Evolutionary conservation across 2,797 vertebrate species (phyloP).

Genomic region (Geotrypetes seraphini): DNA sequence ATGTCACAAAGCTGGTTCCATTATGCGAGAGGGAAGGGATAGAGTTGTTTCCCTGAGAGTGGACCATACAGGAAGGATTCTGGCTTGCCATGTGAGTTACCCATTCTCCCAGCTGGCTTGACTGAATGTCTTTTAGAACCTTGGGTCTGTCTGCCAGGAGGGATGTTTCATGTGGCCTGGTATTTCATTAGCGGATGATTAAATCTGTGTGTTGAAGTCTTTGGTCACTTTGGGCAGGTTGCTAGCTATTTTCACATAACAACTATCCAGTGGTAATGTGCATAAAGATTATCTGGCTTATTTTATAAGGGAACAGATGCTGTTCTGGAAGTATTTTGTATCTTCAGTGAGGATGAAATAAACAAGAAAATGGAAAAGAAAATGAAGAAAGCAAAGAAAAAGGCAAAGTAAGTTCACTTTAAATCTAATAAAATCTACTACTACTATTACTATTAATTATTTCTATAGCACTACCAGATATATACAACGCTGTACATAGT

Average conservation of each 20-base stretch:
- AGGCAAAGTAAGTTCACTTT: constrained; percentile 69
- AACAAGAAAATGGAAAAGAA: constrained; percentile 76
- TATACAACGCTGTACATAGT: too few species aligned
- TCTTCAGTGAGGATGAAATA: constrained; percentile 74
- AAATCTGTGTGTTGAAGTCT: too few species aligned
- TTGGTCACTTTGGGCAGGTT: too few species aligned
- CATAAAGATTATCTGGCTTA: too few species aligned
- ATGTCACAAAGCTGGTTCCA: constrained; percentile 76
- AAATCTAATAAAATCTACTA: too few species aligned
- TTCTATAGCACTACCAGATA: too few species aligned
- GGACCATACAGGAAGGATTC: constrained; percentile 63
- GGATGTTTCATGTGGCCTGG: background rate
- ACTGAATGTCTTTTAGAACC: background rate
- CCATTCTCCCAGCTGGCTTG: fast-evolving
- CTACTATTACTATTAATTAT: too few species aligned
- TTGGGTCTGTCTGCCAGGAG: background rate
- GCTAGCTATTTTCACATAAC: background rate
- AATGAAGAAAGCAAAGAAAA: constrained; percentile 81
- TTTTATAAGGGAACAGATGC: constrained; percentile 79
- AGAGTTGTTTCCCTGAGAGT: constrained; percentile 71
- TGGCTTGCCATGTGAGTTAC: constrained; percentile 86
- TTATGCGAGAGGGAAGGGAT: constrained; percentile 81
- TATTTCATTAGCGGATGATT: too few species aligned
- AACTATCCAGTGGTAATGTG: too few species aligned
- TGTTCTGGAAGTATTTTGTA: constrained; percentile 76